These are phyloP conservation scores for Chloropsis cyanopogon DNA, from an alignment of 2,113 vertebrate genomes.

Conservation along the genomic window DNA sequence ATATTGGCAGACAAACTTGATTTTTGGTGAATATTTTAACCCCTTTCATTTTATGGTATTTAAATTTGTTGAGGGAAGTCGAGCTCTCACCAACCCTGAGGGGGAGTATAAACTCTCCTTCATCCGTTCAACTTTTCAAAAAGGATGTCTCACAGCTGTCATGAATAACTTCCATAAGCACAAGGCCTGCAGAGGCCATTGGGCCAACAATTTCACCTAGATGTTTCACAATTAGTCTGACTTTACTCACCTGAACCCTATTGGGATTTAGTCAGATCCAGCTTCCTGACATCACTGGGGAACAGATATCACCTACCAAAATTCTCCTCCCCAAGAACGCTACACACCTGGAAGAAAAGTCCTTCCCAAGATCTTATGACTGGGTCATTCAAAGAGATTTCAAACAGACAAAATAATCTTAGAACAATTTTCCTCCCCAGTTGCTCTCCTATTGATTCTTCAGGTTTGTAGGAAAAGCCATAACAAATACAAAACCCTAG, in stretches of 20 bases:
- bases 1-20: accelerated
- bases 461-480: background rate
- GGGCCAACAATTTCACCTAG: background rate
- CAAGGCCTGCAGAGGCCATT: background rate
- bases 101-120: background rate
- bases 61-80: accelerated
- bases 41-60: accelerated
- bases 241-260: background rate
- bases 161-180: background rate
- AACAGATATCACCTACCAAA: background rate
- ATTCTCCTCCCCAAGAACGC: background rate
- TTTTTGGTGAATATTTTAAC: background rate
- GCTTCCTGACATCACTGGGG: background rate
- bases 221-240: background rate
- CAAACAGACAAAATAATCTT: background rate
- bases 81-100: accelerated
- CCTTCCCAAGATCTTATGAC: background rate
- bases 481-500: background rate
- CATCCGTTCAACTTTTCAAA: background rate
- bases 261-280: background rate
- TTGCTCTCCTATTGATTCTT: background rate
- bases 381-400: background rate
- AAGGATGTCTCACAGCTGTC: background rate
- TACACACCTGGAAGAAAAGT: background rate
- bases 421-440: background rate